Base-by-base conservation (phyloP, 2,113 vertebrate species). In the Myocastor coypus region DNA sequence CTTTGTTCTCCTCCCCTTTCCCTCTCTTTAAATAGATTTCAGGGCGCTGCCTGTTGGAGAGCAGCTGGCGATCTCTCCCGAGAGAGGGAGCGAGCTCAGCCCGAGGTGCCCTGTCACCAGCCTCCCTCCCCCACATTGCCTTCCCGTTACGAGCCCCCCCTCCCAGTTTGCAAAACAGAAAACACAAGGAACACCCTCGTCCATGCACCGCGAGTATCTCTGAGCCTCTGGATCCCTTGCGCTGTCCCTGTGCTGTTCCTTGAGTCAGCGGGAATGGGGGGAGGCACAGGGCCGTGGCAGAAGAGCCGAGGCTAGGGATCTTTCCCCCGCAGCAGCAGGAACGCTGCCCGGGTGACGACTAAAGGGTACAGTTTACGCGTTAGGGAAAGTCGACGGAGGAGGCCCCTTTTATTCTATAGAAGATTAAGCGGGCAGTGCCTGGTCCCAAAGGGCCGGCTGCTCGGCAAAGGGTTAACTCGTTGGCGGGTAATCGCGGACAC, bases 1-100 rank as follows among this genome's bases (percentile, higher is more conserved):
- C 98, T 98, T 98, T 98, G 98, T 98, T 97, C 97, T 98, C 96
- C 96, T 96, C 97, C 97, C 98, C 98, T 97, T 98, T 97, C 97
- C 97, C 97, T 98, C 98, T 97, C 98, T 98, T 98, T 98, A 98
- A 98, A 98, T 98, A 98, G 98, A 98, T 98, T 98, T 98, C 98
- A 98, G 98, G 98, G 98, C 98, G 98, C 98, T 98, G 98, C 98
- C 98, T 98, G 98, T 98, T 98, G 98, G 98, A 98, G 98, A 98
- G 98, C 98, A 98, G 98, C 98, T 98, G 98, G 97, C 98, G 96
- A 98, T 97, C 97, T 98, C 97, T 98, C 98, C 97, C 91, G 89
- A 98, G 97, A 98, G 97, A 97, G 96, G 82, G 96, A 91, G 85
- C 83, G 95, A 92, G 94, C 92, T 89, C 91, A 97, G 98, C 98